Conservation (phyloP, 2,113 vertebrate genomes). For the Delphinapterus leucas region DNA sequence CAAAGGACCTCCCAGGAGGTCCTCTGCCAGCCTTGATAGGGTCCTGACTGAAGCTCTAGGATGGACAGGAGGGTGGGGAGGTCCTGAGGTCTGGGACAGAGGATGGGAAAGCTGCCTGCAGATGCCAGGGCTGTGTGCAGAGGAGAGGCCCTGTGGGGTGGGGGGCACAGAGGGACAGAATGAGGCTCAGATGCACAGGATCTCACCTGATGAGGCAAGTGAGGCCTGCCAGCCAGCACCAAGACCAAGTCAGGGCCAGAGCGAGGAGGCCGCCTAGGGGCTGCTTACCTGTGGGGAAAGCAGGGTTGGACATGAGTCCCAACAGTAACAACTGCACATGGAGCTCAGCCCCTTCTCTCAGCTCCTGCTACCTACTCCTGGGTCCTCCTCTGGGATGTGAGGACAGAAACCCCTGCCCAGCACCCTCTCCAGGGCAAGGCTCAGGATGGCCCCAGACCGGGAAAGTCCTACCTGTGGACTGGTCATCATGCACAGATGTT, state of each 20-base stretch:
- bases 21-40: no score
- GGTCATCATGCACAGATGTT: background rate
- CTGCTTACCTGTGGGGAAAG: constrained; percentile 83
- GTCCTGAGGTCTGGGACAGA: background rate
- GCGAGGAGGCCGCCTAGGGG: constrained; percentile 83
- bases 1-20: background rate
- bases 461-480: background rate
- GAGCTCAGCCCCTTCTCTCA: background rate
- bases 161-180: background rate
- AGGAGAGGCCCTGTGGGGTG: background rate
- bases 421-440: background rate
- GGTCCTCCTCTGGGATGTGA: background rate
- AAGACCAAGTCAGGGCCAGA: constrained; percentile 81
- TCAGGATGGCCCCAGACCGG: background rate
- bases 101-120: background rate
- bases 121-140: background rate
- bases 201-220: constrained; percentile 88
- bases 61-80: background rate
- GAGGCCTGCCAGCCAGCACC: constrained; percentile 81
- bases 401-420: background rate
- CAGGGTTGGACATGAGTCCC: background rate
- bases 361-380: background rate
- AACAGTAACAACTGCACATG: background rate
- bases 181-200: background rate
- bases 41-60: background rate